Percentiles rank a stretch among this genome's conserved stretches.
Evolutionary conservation across 2,797 vertebrate genomes (phyloP).

Genomic region (Ptychadena robeensis): DNA sequence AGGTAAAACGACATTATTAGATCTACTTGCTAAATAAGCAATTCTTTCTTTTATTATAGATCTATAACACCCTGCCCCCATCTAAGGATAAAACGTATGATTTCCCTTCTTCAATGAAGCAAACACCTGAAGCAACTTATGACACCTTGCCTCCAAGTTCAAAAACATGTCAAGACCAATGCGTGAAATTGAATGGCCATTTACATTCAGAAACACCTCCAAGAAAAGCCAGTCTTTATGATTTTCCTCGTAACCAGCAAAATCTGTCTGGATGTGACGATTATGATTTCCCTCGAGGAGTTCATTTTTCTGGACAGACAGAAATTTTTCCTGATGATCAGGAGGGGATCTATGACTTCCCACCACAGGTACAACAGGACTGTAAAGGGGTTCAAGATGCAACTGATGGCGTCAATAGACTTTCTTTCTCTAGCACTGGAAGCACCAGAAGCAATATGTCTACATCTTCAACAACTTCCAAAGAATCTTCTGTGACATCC

Average conservation of each 20-base stretch:
- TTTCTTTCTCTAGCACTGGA: slow-evolving; percentile 94
- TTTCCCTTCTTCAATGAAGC: slow-evolving; percentile 81
- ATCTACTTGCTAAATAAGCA: not conserved
- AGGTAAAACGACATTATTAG: too few relatives aligned
- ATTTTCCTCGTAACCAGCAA: slow-evolving; percentile 76
- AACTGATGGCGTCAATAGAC: slow-evolving; percentile 88
- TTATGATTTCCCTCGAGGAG: slow-evolving; percentile 89
- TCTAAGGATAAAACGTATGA: slow-evolving; percentile 84
- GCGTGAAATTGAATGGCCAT: slow-evolving; percentile 72
- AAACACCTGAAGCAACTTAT: slow-evolving; percentile 86
- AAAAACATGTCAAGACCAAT: slow-evolving; percentile 77
- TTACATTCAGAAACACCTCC: slow-evolving; percentile 65
- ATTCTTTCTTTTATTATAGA: slow-evolving; percentile 66
- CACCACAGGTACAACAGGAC: slow-evolving; percentile 76
- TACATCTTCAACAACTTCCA: slow-evolving; percentile 90
- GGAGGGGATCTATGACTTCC: slow-evolving; percentile 87
- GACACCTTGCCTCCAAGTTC: slow-evolving; percentile 83
- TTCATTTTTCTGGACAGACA: slow-evolving; percentile 69
- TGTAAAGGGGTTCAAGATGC: slow-evolving; percentile 76
- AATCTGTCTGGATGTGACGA: slow-evolving; percentile 77
- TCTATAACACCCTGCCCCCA: slow-evolving; percentile 68
- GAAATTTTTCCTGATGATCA: slow-evolving; percentile 72
- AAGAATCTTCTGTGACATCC: slow-evolving; percentile 79
- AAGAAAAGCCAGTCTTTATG: slow-evolving; percentile 79
- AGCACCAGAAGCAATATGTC: slow-evolving; percentile 96